phyloP scores from a whole-genome alignment of 1,140 invertebrate genomes.

The Fopius arisanus region DNA sequence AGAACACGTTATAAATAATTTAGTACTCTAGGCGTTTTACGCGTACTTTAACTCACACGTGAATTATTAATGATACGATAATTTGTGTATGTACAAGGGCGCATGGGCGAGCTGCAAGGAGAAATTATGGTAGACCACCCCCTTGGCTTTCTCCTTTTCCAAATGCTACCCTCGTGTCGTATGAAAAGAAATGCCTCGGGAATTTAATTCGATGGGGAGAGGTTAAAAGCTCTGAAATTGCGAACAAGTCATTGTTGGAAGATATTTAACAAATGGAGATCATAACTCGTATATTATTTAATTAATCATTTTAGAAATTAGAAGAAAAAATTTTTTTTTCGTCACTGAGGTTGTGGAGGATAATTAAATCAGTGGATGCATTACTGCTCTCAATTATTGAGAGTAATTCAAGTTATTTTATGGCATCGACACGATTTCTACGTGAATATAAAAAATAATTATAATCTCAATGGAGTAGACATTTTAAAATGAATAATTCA shows the following conservation, averaged over 20 bases:
- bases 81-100: constrained; percentile 21
- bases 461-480: no score
- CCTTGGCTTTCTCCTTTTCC: neutral
- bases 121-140: neutral
- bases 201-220: neutral
- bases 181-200: no score
- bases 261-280: no score
- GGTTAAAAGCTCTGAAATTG: neutral
- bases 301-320: no score
- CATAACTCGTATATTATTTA: no score
- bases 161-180: neutral
- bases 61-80: constrained; percentile 39
- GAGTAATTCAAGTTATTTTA: no score
- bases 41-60: constrained; percentile 36
- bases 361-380: no score
- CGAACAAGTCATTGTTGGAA: no score
- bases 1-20: neutral
- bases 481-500: neutral
- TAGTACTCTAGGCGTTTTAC: constrained; percentile 13
- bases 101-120: neutral
- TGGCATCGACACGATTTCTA: neutral
- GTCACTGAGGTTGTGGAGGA: no score
- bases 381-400: no score
- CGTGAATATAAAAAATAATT: no score
- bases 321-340: no score